Evolutionary conservation across 2,888 invertebrate species (phyloP).

Genomic region (Troides aeacus): DNA sequence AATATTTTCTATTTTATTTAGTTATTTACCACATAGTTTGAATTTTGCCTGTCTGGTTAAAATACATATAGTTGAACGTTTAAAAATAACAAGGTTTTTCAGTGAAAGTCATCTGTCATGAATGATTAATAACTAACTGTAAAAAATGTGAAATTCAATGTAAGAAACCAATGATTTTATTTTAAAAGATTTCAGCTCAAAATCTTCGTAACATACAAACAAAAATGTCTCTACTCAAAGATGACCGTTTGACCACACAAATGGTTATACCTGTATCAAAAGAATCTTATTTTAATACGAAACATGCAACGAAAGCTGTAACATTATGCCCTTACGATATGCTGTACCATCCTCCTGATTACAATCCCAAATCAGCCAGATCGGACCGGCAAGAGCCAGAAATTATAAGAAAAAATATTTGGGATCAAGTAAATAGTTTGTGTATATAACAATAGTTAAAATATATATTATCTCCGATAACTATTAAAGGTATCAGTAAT

Average conservation of each 20-base stretch:
- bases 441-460: not conserved
- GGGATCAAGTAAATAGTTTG: slow-evolving; percentile 55
- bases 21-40: not conserved
- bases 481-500: too few species aligned
- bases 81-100: not conserved
- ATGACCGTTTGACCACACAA: slow-evolving; percentile 49
- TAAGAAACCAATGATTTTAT: not conserved
- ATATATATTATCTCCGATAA: too few species aligned
- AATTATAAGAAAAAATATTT: slow-evolving; percentile 67
- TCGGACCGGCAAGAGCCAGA: slow-evolving; percentile 68
- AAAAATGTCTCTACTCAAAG: slow-evolving; percentile 36
- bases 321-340: slow-evolving; percentile 69
- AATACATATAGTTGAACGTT: not conserved
- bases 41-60: not conserved
- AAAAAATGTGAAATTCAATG: not conserved
- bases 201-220: not conserved
- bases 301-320: slow-evolving; percentile 49
- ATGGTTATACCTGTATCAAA: slow-evolving; percentile 69
- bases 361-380: slow-evolving; percentile 66
- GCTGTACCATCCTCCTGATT: slow-evolving; percentile 71
- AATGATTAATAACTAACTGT: not conserved
- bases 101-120: not conserved
- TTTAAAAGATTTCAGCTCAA: not conserved
- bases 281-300: slow-evolving; percentile 63
- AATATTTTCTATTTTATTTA: too few species aligned